Evolutionary conservation across 92 coral and sea anemone genomes (phyloP).

Genomic region (Hydrozoanthus gracilis): DNA sequence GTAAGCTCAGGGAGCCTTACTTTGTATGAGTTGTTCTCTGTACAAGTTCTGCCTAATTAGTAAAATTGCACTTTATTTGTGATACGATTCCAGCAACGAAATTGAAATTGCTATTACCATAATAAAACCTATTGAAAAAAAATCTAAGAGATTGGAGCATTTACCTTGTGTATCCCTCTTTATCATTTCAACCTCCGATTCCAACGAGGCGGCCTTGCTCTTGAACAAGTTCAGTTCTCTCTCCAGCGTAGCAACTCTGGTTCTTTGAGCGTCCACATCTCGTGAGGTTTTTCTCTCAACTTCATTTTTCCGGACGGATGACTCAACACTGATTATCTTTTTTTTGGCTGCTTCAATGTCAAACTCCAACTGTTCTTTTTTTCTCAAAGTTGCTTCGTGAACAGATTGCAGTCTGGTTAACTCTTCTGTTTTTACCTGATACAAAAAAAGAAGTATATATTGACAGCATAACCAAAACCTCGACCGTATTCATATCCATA

Average conservation of each 20-base stretch:
- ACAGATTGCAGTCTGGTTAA: slow-evolving; percentile 39
- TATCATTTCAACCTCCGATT: slow-evolving; percentile 67
- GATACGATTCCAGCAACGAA: too few species aligned
- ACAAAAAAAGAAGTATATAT: not conserved
- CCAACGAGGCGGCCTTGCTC: slow-evolving; percentile 65
- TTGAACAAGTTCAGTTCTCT: slow-evolving; percentile 67
- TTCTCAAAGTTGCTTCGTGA: slow-evolving; percentile 63
- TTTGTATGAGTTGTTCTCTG: too few species aligned
- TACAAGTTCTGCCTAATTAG: too few species aligned
- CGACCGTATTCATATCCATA: not conserved
- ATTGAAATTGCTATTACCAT: too few species aligned
- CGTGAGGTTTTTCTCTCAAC: slow-evolving; percentile 51
- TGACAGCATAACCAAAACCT: not conserved
- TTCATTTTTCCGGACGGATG: slow-evolving; percentile 51
- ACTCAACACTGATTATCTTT: slow-evolving; percentile 57
- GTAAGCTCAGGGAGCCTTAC: too few species aligned
- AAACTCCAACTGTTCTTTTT: slow-evolving; percentile 77
- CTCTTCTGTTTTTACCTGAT: slow-evolving; percentile 47
- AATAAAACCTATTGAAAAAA: too few species aligned
- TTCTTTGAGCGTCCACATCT: slow-evolving; percentile 70
- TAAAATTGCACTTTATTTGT: too few species aligned
- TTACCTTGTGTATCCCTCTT: slow-evolving; percentile 72
- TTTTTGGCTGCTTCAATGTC: slow-evolving; percentile 60
- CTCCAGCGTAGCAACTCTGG: slow-evolving; percentile 59
- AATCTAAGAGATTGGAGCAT: too few species aligned